These are phyloP conservation scores for Protodeltote pygarga DNA, from an alignment of 2,888 invertebrate species.

Conservation along the genomic window DNA sequence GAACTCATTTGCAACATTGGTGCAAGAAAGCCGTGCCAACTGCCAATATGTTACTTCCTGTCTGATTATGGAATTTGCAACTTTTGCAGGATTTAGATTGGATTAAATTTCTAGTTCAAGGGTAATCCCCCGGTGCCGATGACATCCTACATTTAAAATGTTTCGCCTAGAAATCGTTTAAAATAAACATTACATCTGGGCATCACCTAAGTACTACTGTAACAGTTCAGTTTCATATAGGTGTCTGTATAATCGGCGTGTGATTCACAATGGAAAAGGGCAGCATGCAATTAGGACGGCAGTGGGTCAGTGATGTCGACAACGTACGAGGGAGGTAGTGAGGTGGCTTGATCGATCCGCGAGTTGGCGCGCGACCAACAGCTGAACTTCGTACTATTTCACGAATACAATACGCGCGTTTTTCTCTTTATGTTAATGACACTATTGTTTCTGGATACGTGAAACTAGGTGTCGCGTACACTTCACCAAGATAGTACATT, in stretches of 20 bases:
- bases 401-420: slow-evolving; percentile 19
- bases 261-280: slow-evolving; percentile 73
- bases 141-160: too few species aligned
- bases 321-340: slow-evolving; percentile 47
- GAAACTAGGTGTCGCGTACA: background rate
- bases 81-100: too few species aligned
- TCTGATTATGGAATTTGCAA: too few species aligned
- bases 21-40: too few species aligned
- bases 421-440: slow-evolving; percentile 17
- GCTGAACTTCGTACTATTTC: slow-evolving; percentile 42
- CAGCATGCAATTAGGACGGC: slow-evolving; percentile 65
- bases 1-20: too few species aligned
- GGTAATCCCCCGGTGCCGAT: too few species aligned
- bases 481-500: background rate
- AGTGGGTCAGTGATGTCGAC: slow-evolving; percentile 65
- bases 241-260: slow-evolving; percentile 53
- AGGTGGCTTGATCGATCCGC: slow-evolving; percentile 42
- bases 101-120: too few species aligned
- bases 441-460: slow-evolving; percentile 15
- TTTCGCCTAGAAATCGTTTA: too few species aligned
- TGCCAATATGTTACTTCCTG: too few species aligned
- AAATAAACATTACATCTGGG: too few species aligned
- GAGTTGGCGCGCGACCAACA: slow-evolving; percentile 61
- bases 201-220: too few species aligned
- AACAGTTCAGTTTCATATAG: slow-evolving; percentile 12